Percentiles rank a stretch among this genome's conserved stretches.
Conservation (phyloP, 2,888 invertebrate genomes). For the Mimas tiliae region DNA sequence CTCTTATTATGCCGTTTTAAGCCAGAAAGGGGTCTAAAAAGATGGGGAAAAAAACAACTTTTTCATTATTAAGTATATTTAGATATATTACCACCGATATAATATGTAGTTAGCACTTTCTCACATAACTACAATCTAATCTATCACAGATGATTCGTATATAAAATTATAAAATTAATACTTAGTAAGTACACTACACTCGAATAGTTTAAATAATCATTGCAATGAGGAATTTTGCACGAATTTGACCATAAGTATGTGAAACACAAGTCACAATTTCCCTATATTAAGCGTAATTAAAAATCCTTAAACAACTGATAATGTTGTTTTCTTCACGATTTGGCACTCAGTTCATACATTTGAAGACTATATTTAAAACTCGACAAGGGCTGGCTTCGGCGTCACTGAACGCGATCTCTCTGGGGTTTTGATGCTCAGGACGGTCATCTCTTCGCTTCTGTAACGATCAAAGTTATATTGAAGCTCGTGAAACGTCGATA, state of each 20-base stretch:
- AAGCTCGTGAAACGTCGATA: not conserved
- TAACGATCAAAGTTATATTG: conserved; percentile 37
- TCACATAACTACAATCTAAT: conserved; percentile 62
- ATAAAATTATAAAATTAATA: conserved; percentile 59
- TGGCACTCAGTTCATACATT: not conserved
- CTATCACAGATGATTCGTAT: conserved; percentile 78
- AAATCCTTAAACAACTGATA: not conserved
- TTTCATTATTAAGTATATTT: conserved; percentile 45
- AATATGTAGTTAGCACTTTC: conserved; percentile 42
- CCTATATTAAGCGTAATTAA: not conserved
- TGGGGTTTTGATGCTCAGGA: conserved; percentile 64
- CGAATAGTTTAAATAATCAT: not conserved
- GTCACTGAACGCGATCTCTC: conserved; percentile 67
- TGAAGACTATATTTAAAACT: conserved; percentile 54
- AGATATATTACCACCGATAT: conserved; percentile 40
- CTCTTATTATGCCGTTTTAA: conserved; percentile 70
- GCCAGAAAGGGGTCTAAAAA: conserved; percentile 56
- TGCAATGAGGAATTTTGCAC: not conserved
- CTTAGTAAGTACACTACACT: conserved; percentile 2
- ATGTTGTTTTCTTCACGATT: not conserved
- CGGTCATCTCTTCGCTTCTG: conserved; percentile 80
- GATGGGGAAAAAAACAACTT: conserved; percentile 26
- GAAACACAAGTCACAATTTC: too few species aligned
- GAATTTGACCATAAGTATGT: not conserved
- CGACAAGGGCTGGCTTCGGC: conserved; percentile 71